Base-by-base conservation (phyloP, 2,797 vertebrate genomes). In the Manis pentadactyla region DNA sequence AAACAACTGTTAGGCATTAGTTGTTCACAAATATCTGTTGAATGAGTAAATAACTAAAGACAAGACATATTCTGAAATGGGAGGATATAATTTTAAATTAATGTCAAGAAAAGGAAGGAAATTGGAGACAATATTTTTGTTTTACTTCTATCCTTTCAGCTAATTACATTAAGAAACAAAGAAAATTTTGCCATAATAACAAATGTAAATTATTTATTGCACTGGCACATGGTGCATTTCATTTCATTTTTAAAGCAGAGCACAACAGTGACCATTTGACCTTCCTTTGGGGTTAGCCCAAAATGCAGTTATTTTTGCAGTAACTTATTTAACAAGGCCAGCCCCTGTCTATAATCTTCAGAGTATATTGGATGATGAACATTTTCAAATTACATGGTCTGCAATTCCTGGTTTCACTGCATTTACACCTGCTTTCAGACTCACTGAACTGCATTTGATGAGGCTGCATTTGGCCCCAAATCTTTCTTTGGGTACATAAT, bases 311-410 rank as follows among this genome's bases (percentile, higher is more conserved):
- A 75, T 96, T 96, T 96, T 97, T 68, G 6, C 23, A 87, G 12
- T 94, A 97, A 90, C 81, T 97, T 97, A 88, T 97, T 97, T 96
- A 97, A 96, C 85, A 98, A 97, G 97, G 90, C 94, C 97, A 63
- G 51, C 46, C 77, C 89, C 94, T 98, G 95, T 97, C 96, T 97
- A 11, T 90, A 97, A 98, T 97, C 85, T 96, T 78, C 93, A 97
- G 96, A 93, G 92, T 85, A 64, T 98, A 90, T 55, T 97, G 92
- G 78, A 97, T 97, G 97, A 98, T 91, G 97, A 98, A 98, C 91
- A 97, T 97, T 99, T 98, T 98, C 97, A 98, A 98, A 98, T 98
- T 98, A 98, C 93, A 98, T 96, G 97, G 90, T 97, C 97, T 97
- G 88, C 94, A 98, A 86, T 97, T 98, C 94, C 95, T 97, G 83